Base-by-base conservation (phyloP, 2,113 vertebrate species). In the Tetrax tetrax region DNA sequence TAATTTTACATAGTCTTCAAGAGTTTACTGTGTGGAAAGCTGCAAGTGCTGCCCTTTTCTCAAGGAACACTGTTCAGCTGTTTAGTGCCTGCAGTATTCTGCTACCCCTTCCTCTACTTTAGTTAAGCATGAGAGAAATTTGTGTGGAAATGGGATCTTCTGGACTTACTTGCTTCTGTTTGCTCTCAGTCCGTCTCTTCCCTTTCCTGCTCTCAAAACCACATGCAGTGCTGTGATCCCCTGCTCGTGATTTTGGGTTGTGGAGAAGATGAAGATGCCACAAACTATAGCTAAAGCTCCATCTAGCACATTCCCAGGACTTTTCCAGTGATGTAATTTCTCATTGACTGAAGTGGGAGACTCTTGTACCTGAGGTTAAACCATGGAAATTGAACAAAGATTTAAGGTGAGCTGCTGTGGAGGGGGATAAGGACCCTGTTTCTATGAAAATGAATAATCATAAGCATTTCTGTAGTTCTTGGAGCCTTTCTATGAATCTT, bases 191-290 rank as follows among this genome's bases (percentile, higher is more conserved):
- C 56, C 10, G 1, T 29, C 57, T 87, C 20, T 77, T 93, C 56
- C n/a, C 69, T 85, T 82, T 61, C 65, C 29, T 82, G 65, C 47
- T 41, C 83, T 69, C 84, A 60, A 61, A 89, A 80, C 7, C 45
- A 11, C 41, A 31, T 1, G 0, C 45, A 31, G 45, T 72, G 28
- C 35, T 83, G 50, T 0, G 0, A 37, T 57, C 27, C 69, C 33
- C 64, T 81, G 68, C 23, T 86, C 8, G 0, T 9, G 21, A 31
- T 76, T 91, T 87, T 82, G 57, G 18, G 53, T 51, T 76, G 37
- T 79, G 92, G 50, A 94, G 83, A 87, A 84, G 51, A 37, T 14
- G 76, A 95, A 92, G 83, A 76, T 83, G 38, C 29, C 65, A 81
- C 72, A 82, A 69, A 80, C n/a, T 22, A 27, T 83, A 57, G 83